A percentile compares a stretch with the other conserved stretches of the same genome.
Conservation (phyloP, 2,113 vertebrate species). For the Taurulus bubalis region DNA sequence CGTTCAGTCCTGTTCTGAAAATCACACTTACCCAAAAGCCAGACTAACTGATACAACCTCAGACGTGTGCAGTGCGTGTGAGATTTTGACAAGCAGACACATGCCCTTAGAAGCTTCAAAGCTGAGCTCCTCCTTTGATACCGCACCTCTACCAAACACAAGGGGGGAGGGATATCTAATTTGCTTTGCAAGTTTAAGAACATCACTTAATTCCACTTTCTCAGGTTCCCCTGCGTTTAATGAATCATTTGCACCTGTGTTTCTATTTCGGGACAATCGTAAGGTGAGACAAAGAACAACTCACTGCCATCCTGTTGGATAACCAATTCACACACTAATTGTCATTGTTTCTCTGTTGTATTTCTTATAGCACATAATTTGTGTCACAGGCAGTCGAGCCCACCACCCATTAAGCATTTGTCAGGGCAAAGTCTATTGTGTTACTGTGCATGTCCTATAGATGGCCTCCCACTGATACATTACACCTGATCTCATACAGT, state of each 20-base stretch:
- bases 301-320: constrained; percentile 8
- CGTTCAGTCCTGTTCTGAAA: constrained; percentile 9
- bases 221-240: constrained; percentile 77
- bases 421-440: constrained; percentile 31
- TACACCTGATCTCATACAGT: constrained; percentile 53
- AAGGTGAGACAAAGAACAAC: constrained; percentile 52
- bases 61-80: constrained; percentile 16
- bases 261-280: constrained; percentile 71
- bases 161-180: constrained; percentile 64
- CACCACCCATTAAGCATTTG: constrained; percentile 7
- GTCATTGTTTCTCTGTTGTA: constrained; percentile 5
- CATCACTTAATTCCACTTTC: constrained; percentile 80
- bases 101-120: constrained; percentile 54
- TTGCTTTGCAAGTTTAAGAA: constrained; percentile 77
- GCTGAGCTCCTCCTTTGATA: constrained; percentile 51
- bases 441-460: constrained; percentile 59
- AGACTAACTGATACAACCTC: constrained; percentile 33
- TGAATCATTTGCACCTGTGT: constrained; percentile 79
- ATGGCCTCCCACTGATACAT: constrained; percentile 35
- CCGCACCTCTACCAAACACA: constrained; percentile 42
- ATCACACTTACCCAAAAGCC: neutral
- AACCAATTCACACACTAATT: neutral
- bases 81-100: constrained; percentile 55
- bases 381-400: neutral
- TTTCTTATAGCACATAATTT: neutral